Conservation (phyloP, 2,113 vertebrate species). For the Tauraco erythrolophus region DNA sequence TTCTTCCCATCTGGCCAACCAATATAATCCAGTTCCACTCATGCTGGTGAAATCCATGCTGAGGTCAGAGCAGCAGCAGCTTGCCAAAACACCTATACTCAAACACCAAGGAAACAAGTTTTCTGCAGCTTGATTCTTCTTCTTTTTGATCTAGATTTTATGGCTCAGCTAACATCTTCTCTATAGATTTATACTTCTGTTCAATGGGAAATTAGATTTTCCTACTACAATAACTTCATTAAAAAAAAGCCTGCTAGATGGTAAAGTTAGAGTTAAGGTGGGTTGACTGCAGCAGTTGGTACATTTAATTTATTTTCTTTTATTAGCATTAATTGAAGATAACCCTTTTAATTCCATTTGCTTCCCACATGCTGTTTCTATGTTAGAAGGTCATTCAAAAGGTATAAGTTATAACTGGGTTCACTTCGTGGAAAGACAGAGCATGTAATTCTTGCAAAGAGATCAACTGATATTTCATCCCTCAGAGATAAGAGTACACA, state of each 20-base stretch:
- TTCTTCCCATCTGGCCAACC: neutral
- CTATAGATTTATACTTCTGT: neutral
- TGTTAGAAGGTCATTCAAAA: constrained; percentile 21
- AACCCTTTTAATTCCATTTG: neutral
- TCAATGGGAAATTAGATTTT: neutral
- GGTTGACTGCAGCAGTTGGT: neutral
- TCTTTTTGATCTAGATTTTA: neutral
- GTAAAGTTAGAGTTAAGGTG: neutral
- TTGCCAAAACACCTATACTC: neutral
- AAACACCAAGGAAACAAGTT: neutral
- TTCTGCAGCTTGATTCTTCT: neutral
- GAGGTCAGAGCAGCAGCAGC: neutral
- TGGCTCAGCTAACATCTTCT: neutral
- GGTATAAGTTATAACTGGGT: neutral
- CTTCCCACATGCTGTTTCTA: neutral
- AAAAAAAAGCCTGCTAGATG: neutral
- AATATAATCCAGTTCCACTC: neutral
- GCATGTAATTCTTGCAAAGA: constrained; percentile 49
- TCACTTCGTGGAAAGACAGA: neutral
- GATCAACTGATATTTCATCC: constrained; percentile 43
- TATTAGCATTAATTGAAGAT: neutral
- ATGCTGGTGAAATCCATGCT: neutral
- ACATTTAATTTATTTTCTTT: neutral
- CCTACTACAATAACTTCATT: neutral
- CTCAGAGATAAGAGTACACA: neutral